phyloP scores from a whole-genome alignment of 1,140 invertebrate genomes.

The Tenebrio molitor region DNA sequence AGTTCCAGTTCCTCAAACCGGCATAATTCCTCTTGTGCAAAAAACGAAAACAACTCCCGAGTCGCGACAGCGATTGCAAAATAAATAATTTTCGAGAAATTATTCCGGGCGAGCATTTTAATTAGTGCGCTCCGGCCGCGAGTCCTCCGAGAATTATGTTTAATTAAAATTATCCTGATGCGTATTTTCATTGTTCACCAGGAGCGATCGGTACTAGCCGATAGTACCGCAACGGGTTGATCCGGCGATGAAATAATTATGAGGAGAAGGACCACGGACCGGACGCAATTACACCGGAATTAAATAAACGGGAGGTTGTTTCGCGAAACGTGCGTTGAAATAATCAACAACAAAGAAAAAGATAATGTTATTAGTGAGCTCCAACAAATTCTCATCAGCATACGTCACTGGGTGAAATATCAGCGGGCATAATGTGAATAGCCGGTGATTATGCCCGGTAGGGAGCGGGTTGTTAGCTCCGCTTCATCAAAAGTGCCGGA shows the following conservation, averaged over 20 bases:
- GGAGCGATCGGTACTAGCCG: not conserved
- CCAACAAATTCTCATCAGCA: not conserved
- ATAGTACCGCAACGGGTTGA: not conserved
- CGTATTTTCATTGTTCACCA: not conserved
- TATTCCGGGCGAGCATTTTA: not conserved
- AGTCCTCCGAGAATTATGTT: not conserved
- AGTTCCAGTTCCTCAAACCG: no score
- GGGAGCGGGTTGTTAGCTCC: not conserved
- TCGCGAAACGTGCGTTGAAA: not conserved
- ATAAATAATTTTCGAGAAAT: not conserved
- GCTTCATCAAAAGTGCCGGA: not conserved
- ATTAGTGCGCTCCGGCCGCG: not conserved
- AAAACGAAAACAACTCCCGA: no score
- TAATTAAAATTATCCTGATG: not conserved
- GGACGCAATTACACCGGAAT: not conserved
- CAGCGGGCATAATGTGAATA: not conserved
- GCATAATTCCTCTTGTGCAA: no score
- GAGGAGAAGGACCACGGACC: not conserved
- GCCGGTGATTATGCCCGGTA: not conserved
- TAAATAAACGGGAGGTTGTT: not conserved
- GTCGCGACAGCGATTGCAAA: no score
- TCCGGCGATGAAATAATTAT: not conserved
- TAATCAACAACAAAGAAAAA: slow-evolving; percentile 11
- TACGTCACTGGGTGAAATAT: not conserved
- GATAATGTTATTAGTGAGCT: slow-evolving; percentile 9